Conservation (phyloP, 2,797 vertebrate genomes). For the Paratrypauchen microcephalus region DNA sequence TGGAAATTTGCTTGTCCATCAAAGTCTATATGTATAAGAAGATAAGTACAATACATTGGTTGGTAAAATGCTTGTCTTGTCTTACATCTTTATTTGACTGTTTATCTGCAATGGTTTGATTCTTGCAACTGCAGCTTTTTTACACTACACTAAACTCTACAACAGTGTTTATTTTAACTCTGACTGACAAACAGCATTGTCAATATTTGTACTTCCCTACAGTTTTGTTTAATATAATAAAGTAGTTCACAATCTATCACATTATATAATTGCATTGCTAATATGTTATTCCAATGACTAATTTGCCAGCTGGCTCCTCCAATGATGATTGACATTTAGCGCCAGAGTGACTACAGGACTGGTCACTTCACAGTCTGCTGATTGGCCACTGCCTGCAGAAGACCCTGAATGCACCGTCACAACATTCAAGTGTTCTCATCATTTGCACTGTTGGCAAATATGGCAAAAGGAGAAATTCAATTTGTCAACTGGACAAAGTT, state of each 20-base stretch:
- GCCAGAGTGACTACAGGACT: slow-evolving; percentile 56
- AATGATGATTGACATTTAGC: slow-evolving; percentile 63
- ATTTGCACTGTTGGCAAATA: background rate
- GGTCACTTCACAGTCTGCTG: slow-evolving; percentile 61
- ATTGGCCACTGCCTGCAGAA: slow-evolving; percentile 41
- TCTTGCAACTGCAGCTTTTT: background rate
- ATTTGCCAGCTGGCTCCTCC: slow-evolving; percentile 61
- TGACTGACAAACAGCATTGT: background rate
- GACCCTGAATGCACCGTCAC: slow-evolving; percentile 8
- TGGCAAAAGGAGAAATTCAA: too few relatives aligned
- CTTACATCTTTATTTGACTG: background rate
- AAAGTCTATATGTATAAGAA: too few relatives aligned
- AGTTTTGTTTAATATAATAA: background rate
- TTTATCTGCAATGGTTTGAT: background rate
- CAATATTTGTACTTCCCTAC: background rate
- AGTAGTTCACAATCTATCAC: background rate
- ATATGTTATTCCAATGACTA: slow-evolving; percentile 60
- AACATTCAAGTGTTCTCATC: slow-evolving; percentile 3
- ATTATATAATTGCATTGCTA: slow-evolving; percentile 10
- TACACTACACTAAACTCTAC: background rate
- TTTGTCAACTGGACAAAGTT: too few relatives aligned
- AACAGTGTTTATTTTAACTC: background rate
- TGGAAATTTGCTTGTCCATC: too few relatives aligned
- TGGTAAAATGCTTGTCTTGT: background rate
- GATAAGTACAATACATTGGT: too few relatives aligned